Evolutionary conservation across 1,140 invertebrate species (phyloP), one percentile per base, ranked within the genome.

Genomic region (Steinernema khuongi): DNA sequence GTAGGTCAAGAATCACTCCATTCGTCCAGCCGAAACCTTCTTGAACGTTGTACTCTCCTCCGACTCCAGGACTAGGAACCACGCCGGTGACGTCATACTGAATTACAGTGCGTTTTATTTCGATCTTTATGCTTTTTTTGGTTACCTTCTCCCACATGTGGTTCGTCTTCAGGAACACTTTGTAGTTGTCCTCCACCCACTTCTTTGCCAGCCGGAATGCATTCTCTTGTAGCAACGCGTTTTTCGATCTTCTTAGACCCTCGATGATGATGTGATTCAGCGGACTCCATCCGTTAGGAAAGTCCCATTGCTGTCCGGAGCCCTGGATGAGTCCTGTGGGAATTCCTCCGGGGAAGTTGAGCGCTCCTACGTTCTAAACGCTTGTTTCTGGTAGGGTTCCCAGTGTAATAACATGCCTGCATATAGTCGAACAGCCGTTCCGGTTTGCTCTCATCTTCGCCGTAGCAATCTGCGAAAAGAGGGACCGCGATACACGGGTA

Each of bases 11-110:
- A n/a, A 91, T 89, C 0, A 94, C 90, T 1, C 94, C 94, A 84
- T 96, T 96, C 0, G 92, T 92, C 94, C 94, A 97, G 1, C 94
- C 94, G 84, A 97, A 97, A 14, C 94, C 94, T 17, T 89, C 88
- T 85, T 82, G 81, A 19, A 94, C 91, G 0, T 87, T 87, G 84
- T 96, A 96, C 86, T 97, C 94, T 0, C 94, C 94, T 0, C 94
- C 94, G 2, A 90, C 90, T 0, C 94, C 94, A 19, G 73, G 50
- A 28, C 76, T 70, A 22, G 79, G 77, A 33, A 73, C 60, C 26
- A 43, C 75, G 2, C 67, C 68, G 26, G 68, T 68, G 1, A 83
- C 81, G 43, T 83, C 73, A 68, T 83, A 83, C 70, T 41, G n/a
- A 41, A 41, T n/a, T n/a, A n/a, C n/a, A 41, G 7, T 41, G n/a